phyloP scores from a whole-genome alignment of 2,113 vertebrate species.

The Cyanoliseus patagonus region DNA sequence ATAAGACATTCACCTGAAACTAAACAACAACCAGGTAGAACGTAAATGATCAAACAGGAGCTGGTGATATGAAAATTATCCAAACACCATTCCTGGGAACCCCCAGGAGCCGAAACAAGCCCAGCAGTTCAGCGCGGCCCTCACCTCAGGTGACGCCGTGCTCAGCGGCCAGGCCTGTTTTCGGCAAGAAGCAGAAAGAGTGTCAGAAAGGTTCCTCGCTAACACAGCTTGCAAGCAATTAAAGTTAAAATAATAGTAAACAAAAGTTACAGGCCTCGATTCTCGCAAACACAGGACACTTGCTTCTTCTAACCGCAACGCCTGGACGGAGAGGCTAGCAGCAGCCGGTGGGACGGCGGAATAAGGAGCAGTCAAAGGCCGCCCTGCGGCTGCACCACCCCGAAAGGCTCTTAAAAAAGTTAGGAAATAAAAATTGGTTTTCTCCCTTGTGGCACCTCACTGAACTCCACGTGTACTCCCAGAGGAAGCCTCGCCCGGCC shows the following conservation, averaged over 20 bases:
- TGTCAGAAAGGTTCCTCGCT: neutral
- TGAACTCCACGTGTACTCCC: neutral
- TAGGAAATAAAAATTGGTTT: neutral
- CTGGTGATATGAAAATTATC: neutral
- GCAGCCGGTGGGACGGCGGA: fast-evolving
- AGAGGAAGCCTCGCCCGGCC: neutral
- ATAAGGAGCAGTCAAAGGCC: fast-evolving
- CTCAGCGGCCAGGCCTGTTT: neutral
- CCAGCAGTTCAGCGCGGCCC: neutral
- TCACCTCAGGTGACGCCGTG: neutral
- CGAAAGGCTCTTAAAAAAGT: neutral
- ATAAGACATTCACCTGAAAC: neutral
- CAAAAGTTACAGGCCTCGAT: neutral
- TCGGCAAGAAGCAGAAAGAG: neutral
- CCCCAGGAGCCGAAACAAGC: neutral
- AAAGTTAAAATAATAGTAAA: neutral
- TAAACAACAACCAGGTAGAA: neutral
- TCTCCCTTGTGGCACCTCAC: neutral
- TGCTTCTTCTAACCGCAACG: neutral
- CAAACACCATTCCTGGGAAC: neutral
- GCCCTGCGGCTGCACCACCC: neutral
- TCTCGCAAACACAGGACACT: fast-evolving
- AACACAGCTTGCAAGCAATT: no score
- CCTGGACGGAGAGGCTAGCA: neutral
- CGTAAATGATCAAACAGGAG: neutral